phyloP scores from a whole-genome alignment of 2,113 vertebrate genomes.

The Forbesichthys agassizii region DNA sequence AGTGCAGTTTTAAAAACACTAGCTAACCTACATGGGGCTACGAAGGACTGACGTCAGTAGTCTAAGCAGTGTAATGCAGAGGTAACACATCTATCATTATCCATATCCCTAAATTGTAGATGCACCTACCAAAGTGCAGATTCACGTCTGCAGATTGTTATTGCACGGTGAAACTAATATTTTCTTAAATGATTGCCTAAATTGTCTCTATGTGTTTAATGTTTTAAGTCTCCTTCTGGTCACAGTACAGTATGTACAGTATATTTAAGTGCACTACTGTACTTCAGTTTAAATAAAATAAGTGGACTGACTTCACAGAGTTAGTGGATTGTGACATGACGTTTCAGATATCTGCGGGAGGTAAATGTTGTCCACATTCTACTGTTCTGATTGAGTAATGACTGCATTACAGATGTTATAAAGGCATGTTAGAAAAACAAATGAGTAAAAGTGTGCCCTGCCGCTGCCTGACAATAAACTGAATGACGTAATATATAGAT shows the following conservation, averaged over 20 bases:
- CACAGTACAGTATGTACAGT: neutral
- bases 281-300: neutral
- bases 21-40: neutral
- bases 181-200: neutral
- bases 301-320: constrained; percentile 17
- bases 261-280: neutral
- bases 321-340: constrained; percentile 30
- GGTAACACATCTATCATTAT: neutral
- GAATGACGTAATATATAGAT: neutral
- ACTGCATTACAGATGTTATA: neutral
- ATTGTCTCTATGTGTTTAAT: neutral
- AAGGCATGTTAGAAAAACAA: neutral
- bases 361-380: neutral
- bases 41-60: neutral
- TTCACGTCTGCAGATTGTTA: too few relatives aligned
- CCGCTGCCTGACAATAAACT: neutral
- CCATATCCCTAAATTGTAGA: neutral
- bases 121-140: neutral
- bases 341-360: neutral
- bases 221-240: neutral
- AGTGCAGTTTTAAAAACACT: neutral
- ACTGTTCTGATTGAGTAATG: neutral
- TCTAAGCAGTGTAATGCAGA: neutral
- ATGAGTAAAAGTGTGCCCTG: neutral
- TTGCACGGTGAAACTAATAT: neutral